Percentiles rank a stretch among this genome's conserved stretches.
These are phyloP conservation scores for Nowickia ferox DNA, from an alignment of 2,888 invertebrate genomes.

Conservation along the genomic window DNA sequence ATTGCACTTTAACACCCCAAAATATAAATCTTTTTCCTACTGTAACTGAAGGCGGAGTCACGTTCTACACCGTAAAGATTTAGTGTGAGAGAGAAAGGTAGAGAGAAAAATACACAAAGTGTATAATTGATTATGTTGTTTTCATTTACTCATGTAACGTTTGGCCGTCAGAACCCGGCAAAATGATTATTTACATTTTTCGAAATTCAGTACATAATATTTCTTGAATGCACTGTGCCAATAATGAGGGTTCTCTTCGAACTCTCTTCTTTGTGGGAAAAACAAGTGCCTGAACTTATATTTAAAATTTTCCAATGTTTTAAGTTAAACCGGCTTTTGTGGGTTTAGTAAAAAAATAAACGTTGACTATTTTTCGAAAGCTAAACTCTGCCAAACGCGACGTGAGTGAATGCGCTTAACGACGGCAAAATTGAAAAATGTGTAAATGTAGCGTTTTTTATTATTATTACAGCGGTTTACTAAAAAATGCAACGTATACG, in stretches of 20 bases:
- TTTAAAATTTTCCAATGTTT: conserved; percentile 6
- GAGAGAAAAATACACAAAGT: conserved; percentile 31
- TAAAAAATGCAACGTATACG: background rate
- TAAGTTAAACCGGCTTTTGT: conserved; percentile 66
- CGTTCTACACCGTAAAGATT: background rate
- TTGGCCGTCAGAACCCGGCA: conserved; percentile 39
- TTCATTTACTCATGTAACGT: conserved; percentile 69
- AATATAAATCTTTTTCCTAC: conserved; percentile 76
- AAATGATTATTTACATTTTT: conserved; percentile 80
- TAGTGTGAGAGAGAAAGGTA: conserved; percentile 53
- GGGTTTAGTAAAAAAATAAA: conserved; percentile 21
- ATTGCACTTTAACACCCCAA: conserved; percentile 76
- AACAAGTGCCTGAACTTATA: conserved; percentile 25
- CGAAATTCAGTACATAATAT: conserved; percentile 74
- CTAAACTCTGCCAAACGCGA: conserved; percentile 21
- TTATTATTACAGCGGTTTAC: background rate
- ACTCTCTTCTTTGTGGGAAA: conserved; percentile 4
- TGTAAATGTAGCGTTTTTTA: conserved; percentile 60
- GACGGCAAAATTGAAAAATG: conserved; percentile 44
- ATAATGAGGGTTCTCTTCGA: background rate
- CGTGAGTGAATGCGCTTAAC: conserved; percentile 33
- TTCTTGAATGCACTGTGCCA: background rate
- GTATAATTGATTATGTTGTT: conserved; percentile 71
- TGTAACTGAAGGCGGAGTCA: conserved; percentile 76
- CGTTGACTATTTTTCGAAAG: conserved; percentile 49